Conservation (phyloP, 2,888 invertebrate genomes). For the Drosophila koepferae region DNA sequence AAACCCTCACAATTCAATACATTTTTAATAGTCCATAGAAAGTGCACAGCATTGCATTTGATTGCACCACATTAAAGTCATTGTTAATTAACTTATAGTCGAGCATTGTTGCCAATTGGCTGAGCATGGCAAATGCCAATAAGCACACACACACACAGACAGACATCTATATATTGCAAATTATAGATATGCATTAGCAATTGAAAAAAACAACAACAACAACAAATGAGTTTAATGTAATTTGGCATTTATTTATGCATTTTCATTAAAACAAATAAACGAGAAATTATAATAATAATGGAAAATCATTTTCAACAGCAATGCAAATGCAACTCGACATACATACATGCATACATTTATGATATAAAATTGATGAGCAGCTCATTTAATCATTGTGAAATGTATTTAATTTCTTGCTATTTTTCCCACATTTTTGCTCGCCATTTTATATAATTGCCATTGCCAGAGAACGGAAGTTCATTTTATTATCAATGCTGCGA, state of each 20-base stretch:
- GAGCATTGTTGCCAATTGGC: conserved; percentile 38
- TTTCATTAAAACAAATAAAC: conserved; percentile 75
- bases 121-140: conserved; percentile 48
- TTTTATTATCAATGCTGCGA: conserved; percentile 38
- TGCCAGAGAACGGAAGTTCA: conserved; percentile 38
- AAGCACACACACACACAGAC: conserved; percentile 17
- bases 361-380: conserved; percentile 42
- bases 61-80: conserved; percentile 44
- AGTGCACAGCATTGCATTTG: conserved; percentile 11
- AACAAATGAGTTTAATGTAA: conserved; percentile 73
- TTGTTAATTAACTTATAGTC: conserved; percentile 69
- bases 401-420: conserved; percentile 24
- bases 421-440: not conserved
- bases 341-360: not conserved
- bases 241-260: conserved; percentile 78
- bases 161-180: conserved; percentile 49
- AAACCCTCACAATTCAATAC: conserved; percentile 17
- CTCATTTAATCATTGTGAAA: conserved; percentile 45
- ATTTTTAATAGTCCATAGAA: conserved; percentile 19
- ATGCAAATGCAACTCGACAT: conserved; percentile 39
- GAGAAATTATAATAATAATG: conserved; percentile 71
- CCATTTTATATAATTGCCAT: conserved; percentile 28
- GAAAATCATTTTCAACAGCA: conserved; percentile 51
- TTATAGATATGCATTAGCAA: conserved; percentile 59
- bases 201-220: conserved; percentile 25